Conservation (phyloP, 2,888 invertebrate genomes). For the Hirtodrosophila cameraria region DNA sequence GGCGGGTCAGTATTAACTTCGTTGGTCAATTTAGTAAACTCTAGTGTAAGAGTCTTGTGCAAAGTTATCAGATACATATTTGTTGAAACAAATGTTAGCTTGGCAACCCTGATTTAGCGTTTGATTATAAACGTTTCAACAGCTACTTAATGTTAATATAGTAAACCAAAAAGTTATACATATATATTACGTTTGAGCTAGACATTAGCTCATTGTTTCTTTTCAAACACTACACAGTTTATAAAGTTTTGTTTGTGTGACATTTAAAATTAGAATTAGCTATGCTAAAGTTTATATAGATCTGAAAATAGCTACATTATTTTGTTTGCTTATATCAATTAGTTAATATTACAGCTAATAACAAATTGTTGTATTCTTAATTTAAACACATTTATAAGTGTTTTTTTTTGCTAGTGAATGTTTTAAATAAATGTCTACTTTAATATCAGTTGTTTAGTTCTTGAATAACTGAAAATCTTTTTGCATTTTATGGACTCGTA, state of each 20-base stretch:
- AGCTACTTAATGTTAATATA: constrained; percentile 34
- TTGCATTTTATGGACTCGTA: constrained; percentile 8
- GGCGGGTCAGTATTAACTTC: too few relatives aligned
- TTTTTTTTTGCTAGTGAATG: constrained; percentile 19
- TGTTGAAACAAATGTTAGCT: constrained; percentile 2
- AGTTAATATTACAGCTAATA: constrained; percentile 17
- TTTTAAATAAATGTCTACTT: neutral
- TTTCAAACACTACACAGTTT: constrained; percentile 43
- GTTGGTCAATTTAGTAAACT: too few relatives aligned
- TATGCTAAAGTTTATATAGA: constrained; percentile 17
- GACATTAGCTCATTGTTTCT: constrained; percentile 14
- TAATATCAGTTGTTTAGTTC: neutral
- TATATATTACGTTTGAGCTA: constrained; percentile 12
- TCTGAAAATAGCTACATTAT: constrained; percentile 24
- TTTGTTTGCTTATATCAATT: constrained; percentile 40
- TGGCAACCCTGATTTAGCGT: constrained; percentile 20
- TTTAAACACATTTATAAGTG: constrained; percentile 7
- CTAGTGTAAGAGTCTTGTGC: too few relatives aligned
- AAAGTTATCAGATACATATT: neutral
- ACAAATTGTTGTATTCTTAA: neutral
- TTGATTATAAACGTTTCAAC: constrained; percentile 29
- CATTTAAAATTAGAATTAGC: constrained; percentile 5
- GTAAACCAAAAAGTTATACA: constrained; percentile 23
- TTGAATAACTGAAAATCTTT: constrained; percentile 9
- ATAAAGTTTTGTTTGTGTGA: constrained; percentile 5